These are phyloP conservation scores for Agrypnus murinus DNA, from an alignment of 2,888 invertebrate genomes.

Conservation along the genomic window DNA sequence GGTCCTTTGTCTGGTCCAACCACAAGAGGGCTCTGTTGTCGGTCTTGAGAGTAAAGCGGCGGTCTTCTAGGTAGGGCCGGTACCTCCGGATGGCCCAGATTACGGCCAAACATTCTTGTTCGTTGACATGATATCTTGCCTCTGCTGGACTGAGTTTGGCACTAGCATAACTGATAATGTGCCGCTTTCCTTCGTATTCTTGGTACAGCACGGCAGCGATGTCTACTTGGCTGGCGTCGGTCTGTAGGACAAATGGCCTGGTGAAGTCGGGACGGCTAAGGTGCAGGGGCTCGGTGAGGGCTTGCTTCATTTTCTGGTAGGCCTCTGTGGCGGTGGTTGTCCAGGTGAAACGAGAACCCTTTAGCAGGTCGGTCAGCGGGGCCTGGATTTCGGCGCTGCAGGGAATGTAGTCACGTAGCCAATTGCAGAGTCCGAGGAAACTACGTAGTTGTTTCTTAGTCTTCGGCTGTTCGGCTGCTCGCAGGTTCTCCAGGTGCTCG, in stretches of 20 bases:
- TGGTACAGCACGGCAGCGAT: conserved; percentile 57
- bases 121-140: conserved; percentile 54
- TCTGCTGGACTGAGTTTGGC: conserved; percentile 45
- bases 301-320: not conserved
- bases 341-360: too few relatives aligned
- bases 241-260: conserved; percentile 51
- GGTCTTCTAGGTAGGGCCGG: conserved; percentile 54
- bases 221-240: conserved; percentile 53
- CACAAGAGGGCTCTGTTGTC: too few relatives aligned
- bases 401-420: conserved; percentile 47
- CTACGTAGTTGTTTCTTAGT: conserved; percentile 25
- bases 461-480: conserved; percentile 1
- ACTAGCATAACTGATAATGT: conserved; percentile 50
- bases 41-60: not conserved
- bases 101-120: conserved; percentile 56
- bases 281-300: conserved; percentile 37
- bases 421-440: conserved; percentile 50
- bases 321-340: not conserved
- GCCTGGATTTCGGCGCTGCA: conserved; percentile 24
- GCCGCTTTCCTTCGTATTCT: conserved; percentile 18
- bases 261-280: conserved; percentile 50
- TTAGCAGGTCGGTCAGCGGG: conserved; percentile 17
- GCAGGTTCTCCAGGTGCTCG: conserved; percentile 15
- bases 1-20: not conserved
- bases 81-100: conserved; percentile 57